Conservation (phyloP, 2,888 invertebrate genomes). For the Diaperis boleti region DNA sequence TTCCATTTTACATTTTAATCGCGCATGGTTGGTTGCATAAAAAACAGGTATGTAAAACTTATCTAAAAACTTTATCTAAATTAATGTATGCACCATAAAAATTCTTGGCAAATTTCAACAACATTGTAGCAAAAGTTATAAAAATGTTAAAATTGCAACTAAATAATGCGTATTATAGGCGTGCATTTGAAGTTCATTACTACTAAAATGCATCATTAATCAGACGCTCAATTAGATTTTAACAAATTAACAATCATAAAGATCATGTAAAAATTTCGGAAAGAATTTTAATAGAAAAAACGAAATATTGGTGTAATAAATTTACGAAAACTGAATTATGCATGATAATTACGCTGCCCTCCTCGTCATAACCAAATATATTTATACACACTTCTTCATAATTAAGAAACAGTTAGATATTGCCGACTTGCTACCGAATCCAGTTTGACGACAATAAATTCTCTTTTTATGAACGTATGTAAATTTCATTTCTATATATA, state of each 20-base stretch:
- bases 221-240: constrained; percentile 43
- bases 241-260: constrained; percentile 47
- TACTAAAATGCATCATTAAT: constrained; percentile 38
- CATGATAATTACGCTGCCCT: constrained; percentile 31
- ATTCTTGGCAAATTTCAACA: too few species aligned
- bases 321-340: constrained; percentile 32
- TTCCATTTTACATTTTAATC: too few species aligned
- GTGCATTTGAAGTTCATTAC: constrained; percentile 25
- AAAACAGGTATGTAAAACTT: too few species aligned
- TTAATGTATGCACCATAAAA: too few species aligned
- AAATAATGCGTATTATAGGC: constrained; percentile 14
- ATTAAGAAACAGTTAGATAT: constrained; percentile 62
- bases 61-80: too few species aligned
- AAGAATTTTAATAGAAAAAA: constrained; percentile 49
- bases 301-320: constrained; percentile 44
- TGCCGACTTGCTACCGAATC: constrained; percentile 63
- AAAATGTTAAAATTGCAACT: too few species aligned
- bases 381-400: constrained; percentile 54
- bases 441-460: constrained; percentile 65
- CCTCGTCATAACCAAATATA: constrained; percentile 49
- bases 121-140: too few species aligned
- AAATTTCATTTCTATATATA: constrained; percentile 57
- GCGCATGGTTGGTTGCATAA: too few species aligned
- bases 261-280: constrained; percentile 40
- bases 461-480: constrained; percentile 62